Percentiles rank a stretch among this genome's conserved stretches.
Conservation (phyloP, 2,113 vertebrate species). For the Chaenocephalus aceratus region DNA sequence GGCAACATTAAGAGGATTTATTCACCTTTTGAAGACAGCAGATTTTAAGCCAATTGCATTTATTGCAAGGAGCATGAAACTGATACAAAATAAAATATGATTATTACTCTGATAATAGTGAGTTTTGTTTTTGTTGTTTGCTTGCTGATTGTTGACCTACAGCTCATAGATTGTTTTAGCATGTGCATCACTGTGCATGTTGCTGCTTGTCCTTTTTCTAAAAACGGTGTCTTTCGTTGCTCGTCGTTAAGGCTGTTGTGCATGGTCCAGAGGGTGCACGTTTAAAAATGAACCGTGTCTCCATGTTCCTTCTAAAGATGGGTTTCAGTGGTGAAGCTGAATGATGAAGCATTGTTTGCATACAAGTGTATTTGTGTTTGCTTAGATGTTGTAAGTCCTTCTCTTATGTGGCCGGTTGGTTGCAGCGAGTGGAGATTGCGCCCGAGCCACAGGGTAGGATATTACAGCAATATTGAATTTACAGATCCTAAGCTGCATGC, state of each 20-base stretch:
- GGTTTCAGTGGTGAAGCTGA: constrained; percentile 76
- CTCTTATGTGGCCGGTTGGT: constrained; percentile 18
- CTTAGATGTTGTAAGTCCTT: constrained; percentile 4
- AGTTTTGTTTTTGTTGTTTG: no score
- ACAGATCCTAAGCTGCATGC: constrained; percentile 28
- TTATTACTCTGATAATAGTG: no score
- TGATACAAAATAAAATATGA: no score
- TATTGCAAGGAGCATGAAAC: neutral
- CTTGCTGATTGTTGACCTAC: neutral
- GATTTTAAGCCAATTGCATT: neutral
- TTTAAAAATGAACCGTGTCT: no score
- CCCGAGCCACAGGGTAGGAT: constrained; percentile 39
- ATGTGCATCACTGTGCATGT: neutral
- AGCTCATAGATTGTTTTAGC: neutral
- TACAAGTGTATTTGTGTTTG: neutral
- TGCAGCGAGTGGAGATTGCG: constrained; percentile 13
- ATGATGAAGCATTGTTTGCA: constrained; percentile 50
- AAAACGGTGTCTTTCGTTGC: constrained; percentile 9
- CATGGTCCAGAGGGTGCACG: no score
- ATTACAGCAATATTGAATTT: constrained; percentile 65
- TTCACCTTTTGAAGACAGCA: neutral
- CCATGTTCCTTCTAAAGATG: neutral
- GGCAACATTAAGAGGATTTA: neutral
- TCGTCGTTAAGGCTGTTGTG: no score
- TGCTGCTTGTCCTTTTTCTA: constrained; percentile 27